Percentiles rank a stretch among this genome's conserved stretches.
Conservation (phyloP, 2,797 vertebrate species). For the Diglossa cyanea region DNA sequence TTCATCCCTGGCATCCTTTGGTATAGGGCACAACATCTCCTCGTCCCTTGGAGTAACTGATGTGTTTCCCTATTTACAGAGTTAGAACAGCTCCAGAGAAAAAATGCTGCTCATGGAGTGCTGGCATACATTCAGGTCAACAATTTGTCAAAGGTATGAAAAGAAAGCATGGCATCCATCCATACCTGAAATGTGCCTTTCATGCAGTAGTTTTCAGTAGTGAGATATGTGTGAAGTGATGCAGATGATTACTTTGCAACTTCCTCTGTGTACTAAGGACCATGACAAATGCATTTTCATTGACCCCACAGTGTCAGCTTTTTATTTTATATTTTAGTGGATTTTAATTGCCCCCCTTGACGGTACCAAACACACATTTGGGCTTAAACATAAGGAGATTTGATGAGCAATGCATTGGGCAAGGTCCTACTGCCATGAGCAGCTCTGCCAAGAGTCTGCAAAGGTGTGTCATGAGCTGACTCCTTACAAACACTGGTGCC, state of each 20-base stretch:
- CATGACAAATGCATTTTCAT: background rate
- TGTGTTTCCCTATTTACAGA: background rate
- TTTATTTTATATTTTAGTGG: background rate
- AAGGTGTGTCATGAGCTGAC: background rate
- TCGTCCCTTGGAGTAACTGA: background rate
- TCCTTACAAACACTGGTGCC: background rate
- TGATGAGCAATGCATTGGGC: background rate
- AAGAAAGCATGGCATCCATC: background rate
- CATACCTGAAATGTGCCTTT: background rate
- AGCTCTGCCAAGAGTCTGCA: background rate
- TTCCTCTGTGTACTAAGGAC: background rate
- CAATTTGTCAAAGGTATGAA: background rate
- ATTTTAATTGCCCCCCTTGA: background rate
- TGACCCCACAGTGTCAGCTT: background rate
- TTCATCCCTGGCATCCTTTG: background rate
- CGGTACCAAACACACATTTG: rapidly evolving
- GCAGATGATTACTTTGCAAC: background rate
- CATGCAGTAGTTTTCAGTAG: background rate
- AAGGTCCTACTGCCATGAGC: background rate
- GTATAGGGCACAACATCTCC: background rate
- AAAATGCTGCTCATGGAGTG: background rate
- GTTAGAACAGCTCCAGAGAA: background rate
- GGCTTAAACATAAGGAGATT: background rate
- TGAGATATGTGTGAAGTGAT: background rate
- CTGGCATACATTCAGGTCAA: background rate